A percentile compares a stretch with the other conserved stretches of the same genome.
Conservation (phyloP, 1,140 invertebrate species). For the Armadillidium nasatum region DNA sequence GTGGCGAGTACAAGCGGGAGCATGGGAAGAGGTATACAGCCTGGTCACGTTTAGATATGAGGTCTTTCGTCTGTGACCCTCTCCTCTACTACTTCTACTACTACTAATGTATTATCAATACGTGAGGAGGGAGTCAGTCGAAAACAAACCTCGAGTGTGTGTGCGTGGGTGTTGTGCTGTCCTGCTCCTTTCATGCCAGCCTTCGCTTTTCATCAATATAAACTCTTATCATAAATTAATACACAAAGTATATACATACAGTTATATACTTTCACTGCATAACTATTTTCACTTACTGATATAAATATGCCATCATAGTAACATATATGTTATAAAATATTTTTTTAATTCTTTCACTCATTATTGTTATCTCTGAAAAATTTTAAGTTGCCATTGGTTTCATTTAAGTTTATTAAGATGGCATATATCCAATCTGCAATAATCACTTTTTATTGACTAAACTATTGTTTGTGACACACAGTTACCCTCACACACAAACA, state of each 20-base stretch:
- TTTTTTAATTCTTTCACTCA: too few relatives aligned
- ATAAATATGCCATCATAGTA: constrained; percentile 1
- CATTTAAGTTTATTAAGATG: constrained; percentile 3
- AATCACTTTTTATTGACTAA: not conserved
- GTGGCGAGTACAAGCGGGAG: constrained; percentile 93
- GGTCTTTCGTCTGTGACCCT: constrained; percentile 14
- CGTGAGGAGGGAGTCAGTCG: constrained; percentile 28
- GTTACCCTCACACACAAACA: too few relatives aligned
- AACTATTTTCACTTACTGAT: not conserved
- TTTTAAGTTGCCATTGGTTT: too few relatives aligned
- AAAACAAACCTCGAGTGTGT: constrained; percentile 40
- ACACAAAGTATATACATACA: constrained; percentile 7
- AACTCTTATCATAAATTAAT: not conserved
- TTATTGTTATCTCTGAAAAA: too few relatives aligned
- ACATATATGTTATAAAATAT: not conserved
- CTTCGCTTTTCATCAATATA: constrained; percentile 17
- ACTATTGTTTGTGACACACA: too few relatives aligned
- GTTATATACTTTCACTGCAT: not conserved
- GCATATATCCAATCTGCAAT: not conserved
- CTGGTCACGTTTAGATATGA: constrained; percentile 19
- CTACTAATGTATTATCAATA: not conserved
- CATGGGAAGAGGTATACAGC: constrained; percentile 86
- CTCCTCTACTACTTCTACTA: not conserved
- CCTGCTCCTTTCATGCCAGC: constrained; percentile 38
- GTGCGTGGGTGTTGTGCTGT: constrained; percentile 41